Conservation (phyloP, 1,140 invertebrate genomes). For the Phortica variegata region DNA sequence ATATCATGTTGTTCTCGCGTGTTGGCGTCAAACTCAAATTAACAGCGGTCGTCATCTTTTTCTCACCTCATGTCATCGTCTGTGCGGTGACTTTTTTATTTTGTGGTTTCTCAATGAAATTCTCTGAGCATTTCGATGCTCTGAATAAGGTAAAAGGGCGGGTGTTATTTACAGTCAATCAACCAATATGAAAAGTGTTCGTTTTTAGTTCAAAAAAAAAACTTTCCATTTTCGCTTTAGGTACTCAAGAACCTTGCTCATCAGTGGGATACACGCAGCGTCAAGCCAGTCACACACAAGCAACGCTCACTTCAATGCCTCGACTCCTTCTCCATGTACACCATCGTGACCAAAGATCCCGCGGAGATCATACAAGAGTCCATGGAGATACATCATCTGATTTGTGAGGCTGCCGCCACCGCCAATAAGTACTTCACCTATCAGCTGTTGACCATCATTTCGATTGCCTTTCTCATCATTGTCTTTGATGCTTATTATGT, state of each 20-base stretch:
- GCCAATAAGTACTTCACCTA: constrained; percentile 56
- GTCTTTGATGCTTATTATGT: constrained; percentile 56
- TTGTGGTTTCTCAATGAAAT: constrained; percentile 25
- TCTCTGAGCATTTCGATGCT: constrained; percentile 28
- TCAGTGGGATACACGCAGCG: constrained; percentile 41
- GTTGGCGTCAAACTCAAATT: not conserved
- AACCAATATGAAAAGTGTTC: not conserved
- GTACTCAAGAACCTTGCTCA: constrained; percentile 46
- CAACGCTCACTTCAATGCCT: constrained; percentile 44
- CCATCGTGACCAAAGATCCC: constrained; percentile 48
- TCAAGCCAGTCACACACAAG: constrained; percentile 39
- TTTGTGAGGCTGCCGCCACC: constrained; percentile 51
- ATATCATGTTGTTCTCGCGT: constrained; percentile 1
- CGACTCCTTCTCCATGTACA: constrained; percentile 53
- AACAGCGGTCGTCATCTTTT: constrained; percentile 20
- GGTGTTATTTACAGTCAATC: too few relatives aligned
- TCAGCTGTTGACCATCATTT: constrained; percentile 50
- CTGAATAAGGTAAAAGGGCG: constrained; percentile 30
- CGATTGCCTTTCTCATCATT: constrained; percentile 53
- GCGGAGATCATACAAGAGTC: constrained; percentile 54
- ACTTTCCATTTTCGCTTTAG: constrained; percentile 20
- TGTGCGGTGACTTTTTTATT: constrained; percentile 23
- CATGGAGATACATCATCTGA: constrained; percentile 55
- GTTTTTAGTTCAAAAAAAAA: not conserved
- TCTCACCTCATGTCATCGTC: constrained; percentile 30